phyloP scores from a whole-genome alignment of 2,888 invertebrate species.

The Eremobia ochroleuca region DNA sequence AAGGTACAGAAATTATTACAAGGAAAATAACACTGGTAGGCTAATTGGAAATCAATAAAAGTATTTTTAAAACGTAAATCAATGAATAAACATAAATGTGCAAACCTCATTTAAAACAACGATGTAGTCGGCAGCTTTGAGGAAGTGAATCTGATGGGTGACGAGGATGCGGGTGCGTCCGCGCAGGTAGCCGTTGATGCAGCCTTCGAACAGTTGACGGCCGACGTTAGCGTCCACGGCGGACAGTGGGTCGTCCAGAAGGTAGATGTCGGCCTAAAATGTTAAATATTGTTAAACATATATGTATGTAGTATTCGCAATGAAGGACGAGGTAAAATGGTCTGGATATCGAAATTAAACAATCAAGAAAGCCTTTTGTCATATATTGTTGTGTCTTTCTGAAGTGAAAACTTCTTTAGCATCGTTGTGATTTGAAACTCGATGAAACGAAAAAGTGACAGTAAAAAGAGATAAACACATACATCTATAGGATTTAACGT shows the following conservation, averaged over 20 bases:
- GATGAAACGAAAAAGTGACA: too few species aligned
- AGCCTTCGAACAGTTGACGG: constrained; percentile 94
- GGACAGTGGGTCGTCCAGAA: constrained; percentile 96
- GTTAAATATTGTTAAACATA: neutral
- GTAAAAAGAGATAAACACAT: too few species aligned
- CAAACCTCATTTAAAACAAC: constrained; percentile 90
- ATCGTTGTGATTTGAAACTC: too few species aligned
- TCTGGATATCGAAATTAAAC: neutral
- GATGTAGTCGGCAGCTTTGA: constrained; percentile 93
- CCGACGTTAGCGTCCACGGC: constrained; percentile 96
- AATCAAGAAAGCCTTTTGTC: neutral
- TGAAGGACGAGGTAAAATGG: neutral
- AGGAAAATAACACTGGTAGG: neutral
- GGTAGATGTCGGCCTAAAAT: constrained; percentile 93
- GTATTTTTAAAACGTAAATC: neutral
- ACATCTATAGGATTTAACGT: too few species aligned
- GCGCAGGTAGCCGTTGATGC: constrained; percentile 93
- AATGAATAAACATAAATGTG: constrained; percentile 42
- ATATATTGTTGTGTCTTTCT: neutral
- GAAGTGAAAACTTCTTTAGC: too few species aligned
- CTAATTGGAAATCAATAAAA: neutral
- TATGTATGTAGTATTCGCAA: neutral
- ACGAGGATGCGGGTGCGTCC: constrained; percentile 94
- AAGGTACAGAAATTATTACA: neutral
- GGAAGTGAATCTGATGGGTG: constrained; percentile 96